phyloP scores from a whole-genome alignment of 1,140 invertebrate species.

The Piezodorus guildinii region DNA sequence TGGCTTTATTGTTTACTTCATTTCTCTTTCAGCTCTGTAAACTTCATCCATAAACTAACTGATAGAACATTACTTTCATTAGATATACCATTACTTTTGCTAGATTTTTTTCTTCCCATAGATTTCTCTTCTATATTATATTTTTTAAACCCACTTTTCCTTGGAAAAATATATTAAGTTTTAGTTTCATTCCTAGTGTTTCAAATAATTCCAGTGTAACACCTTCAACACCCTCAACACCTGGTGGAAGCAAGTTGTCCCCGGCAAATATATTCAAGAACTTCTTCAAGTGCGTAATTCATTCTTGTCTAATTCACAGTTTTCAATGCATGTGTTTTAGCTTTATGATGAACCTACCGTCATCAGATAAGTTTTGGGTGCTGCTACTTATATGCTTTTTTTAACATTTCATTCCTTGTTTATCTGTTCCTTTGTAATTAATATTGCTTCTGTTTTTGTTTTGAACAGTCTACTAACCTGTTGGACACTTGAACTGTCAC shows the following conservation, averaged over 20 bases:
- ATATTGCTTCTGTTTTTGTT: too few species aligned
- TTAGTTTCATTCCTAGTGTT: constrained; percentile 3
- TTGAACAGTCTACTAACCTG: too few species aligned
- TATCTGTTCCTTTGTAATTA: too few species aligned
- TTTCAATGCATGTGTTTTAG: constrained; percentile 4
- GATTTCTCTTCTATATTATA: neutral
- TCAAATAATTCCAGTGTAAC: constrained; percentile 28
- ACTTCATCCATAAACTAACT: neutral
- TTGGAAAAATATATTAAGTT: neutral
- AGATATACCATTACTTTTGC: neutral
- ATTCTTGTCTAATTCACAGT: constrained; percentile 10
- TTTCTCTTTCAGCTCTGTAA: neutral
- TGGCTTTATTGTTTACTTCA: neutral
- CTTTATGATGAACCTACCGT: too few species aligned
- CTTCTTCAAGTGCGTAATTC: constrained; percentile 71
- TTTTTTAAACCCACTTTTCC: neutral
- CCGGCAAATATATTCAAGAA: constrained; percentile 85
- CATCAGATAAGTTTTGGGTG: too few species aligned
- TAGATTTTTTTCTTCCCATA: neutral
- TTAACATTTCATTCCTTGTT: too few species aligned
- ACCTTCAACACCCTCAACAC: constrained; percentile 43
- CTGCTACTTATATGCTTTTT: too few species aligned
- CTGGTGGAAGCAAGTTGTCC: constrained; percentile 51
- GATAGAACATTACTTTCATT: neutral
- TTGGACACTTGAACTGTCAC: too few species aligned